Conservation (phyloP, 2,797 vertebrate genomes). For the Kryptolebias ocellatus region DNA sequence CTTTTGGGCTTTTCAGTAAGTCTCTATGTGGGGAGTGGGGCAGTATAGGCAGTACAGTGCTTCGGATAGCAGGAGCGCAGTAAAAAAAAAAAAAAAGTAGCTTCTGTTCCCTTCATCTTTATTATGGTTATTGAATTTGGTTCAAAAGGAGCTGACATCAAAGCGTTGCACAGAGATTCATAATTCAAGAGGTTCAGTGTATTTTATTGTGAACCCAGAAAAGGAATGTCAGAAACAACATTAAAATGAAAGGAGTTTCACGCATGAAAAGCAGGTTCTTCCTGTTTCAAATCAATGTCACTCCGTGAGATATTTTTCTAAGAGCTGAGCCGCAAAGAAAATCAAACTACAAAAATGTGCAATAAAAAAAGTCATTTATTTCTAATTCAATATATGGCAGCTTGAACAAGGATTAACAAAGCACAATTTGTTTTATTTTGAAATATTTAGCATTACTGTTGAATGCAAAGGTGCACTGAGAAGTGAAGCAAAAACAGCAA, state of each 20-base stretch:
- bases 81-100: slow-evolving; percentile 72
- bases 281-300: slow-evolving; percentile 24
- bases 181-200: slow-evolving; percentile 74
- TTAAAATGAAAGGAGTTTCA: slow-evolving; percentile 65
- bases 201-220: slow-evolving; percentile 71
- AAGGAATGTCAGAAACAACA: slow-evolving; percentile 75
- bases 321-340: slow-evolving; percentile 18
- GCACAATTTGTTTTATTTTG: neutral
- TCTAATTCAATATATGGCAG: neutral
- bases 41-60: slow-evolving; percentile 37
- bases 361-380: too few relatives aligned
- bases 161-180: slow-evolving; percentile 77
- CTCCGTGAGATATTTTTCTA: neutral
- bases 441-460: neutral
- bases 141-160: slow-evolving; percentile 84
- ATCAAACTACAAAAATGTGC: neutral
- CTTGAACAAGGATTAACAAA: neutral
- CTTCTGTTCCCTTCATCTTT: slow-evolving; percentile 80
- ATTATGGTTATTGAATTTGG: slow-evolving; percentile 84
- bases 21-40: slow-evolving; percentile 32
- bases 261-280: slow-evolving; percentile 55
- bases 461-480: neutral
- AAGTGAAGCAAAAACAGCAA: slow-evolving; percentile 24
- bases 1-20: slow-evolving; percentile 62
- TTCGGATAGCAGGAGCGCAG: slow-evolving; percentile 62